phyloP scores from a whole-genome alignment of 1,140 invertebrate species.

The Eumaeus atala region DNA sequence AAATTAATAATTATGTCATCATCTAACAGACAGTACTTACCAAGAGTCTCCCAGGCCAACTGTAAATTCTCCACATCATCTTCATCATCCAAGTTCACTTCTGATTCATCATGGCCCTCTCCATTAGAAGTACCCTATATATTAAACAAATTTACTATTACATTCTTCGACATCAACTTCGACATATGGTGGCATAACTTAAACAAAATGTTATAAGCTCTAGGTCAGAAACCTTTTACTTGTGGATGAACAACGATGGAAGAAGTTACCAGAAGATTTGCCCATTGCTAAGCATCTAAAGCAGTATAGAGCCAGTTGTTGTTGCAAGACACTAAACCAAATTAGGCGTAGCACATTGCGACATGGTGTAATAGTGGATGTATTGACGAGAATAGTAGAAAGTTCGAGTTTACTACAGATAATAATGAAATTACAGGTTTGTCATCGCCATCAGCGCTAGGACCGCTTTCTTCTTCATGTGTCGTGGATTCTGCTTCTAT shows the following conservation, averaged over 20 bases:
- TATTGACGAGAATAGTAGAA: not conserved
- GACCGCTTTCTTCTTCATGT: constrained; percentile 39
- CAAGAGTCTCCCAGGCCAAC: constrained; percentile 91
- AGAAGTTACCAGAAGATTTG: too few species aligned
- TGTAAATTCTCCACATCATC: constrained; percentile 85
- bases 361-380: too few species aligned
- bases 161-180: too few species aligned
- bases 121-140: constrained; percentile 54
- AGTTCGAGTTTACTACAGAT: not conserved
- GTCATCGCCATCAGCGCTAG: constrained; percentile 33
- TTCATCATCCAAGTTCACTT: constrained; percentile 67
- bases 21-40: constrained; percentile 28
- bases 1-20: too few species aligned
- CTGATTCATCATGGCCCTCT: constrained; percentile 53
- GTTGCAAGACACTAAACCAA: too few species aligned
- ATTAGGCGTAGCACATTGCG: too few species aligned
- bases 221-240: too few species aligned
- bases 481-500: constrained; percentile 44
- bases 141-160: constrained; percentile 14
- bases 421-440: constrained; percentile 37
- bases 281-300: too few species aligned
- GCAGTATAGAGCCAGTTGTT: too few species aligned
- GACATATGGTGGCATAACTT: too few species aligned
- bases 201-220: too few species aligned
- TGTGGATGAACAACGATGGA: too few species aligned